A percentile compares a stretch with the other conserved stretches of the same genome.
These are phyloP conservation scores for Tanytarsus gracilentus DNA, from an alignment of 2,888 invertebrate genomes.

Conservation along the genomic window DNA sequence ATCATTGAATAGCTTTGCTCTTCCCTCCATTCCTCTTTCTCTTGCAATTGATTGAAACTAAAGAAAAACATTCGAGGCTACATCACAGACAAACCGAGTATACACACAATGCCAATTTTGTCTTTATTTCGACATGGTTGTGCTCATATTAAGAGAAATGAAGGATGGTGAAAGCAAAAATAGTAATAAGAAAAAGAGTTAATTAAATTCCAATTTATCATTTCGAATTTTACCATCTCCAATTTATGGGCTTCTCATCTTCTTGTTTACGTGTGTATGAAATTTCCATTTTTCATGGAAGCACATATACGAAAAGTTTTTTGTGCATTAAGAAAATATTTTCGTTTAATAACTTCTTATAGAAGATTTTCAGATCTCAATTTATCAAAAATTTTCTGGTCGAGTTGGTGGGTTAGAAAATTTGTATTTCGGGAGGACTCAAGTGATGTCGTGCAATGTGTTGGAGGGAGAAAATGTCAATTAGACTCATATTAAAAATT, in stretches of 20 bases:
- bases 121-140: not conserved
- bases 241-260: too few relatives aligned
- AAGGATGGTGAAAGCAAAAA: conserved; percentile 1
- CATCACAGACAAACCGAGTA: not conserved
- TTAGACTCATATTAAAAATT: too few relatives aligned
- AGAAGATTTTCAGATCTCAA: too few relatives aligned
- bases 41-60: not conserved
- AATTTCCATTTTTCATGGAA: not conserved
- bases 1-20: not conserved
- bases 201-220: conserved; percentile 27
- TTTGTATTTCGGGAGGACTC: too few relatives aligned
- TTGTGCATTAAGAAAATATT: not conserved
- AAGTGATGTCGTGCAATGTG: too few relatives aligned
- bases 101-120: not conserved
- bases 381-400: too few relatives aligned
- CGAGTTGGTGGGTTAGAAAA: too few relatives aligned
- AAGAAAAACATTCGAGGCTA: not conserved
- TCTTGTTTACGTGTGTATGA: too few relatives aligned
- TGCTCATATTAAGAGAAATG: not conserved
- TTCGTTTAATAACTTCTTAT: not conserved
- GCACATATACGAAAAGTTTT: not conserved
- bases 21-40: not conserved
- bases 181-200: conserved; percentile 18
- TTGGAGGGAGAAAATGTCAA: too few relatives aligned
- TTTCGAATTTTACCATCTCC: conserved; percentile 8